These are phyloP conservation scores for Tapirus indicus DNA, from an alignment of 2,797 vertebrate species.

Conservation along the genomic window DNA sequence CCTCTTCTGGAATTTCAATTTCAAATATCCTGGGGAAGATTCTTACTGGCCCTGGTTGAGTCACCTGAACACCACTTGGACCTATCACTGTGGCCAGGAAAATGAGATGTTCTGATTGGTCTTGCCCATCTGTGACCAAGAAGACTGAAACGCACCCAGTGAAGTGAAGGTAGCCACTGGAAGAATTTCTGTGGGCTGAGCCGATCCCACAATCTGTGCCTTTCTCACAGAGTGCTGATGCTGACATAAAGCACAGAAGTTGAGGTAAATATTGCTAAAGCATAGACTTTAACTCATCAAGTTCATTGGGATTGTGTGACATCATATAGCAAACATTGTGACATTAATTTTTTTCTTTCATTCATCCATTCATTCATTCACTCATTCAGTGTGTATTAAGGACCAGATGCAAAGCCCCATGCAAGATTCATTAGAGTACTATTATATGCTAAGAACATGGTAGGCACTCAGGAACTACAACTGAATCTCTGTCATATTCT, in stretches of 20 bases:
- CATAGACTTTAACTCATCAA: not conserved
- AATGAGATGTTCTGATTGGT: not conserved
- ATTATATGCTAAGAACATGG: not conserved
- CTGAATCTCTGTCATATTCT: not conserved
- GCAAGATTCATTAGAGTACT: not conserved
- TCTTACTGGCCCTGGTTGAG: not conserved
- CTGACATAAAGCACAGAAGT: not conserved
- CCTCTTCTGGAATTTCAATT: not conserved
- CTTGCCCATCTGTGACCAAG: not conserved
- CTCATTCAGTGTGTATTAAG: not conserved
- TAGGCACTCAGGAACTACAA: not conserved
- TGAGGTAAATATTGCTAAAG: not conserved
- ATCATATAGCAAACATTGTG: not conserved
- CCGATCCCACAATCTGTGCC: not conserved
- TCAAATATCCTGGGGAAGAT: not conserved
- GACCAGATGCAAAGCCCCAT: not conserved
- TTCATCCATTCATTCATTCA: not conserved
- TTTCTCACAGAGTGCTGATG: not conserved
- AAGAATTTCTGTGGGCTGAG: not conserved
- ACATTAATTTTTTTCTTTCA: not conserved
- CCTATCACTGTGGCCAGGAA: not conserved
- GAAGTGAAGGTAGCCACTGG: not conserved
- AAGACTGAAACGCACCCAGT: not conserved
- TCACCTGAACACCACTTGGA: not conserved
- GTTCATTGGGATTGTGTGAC: not conserved